Evolutionary conservation across 2,797 vertebrate species (phyloP), one percentile per base, ranked within the genome.

Genomic region (Tauraco hartlaubi): DNA sequence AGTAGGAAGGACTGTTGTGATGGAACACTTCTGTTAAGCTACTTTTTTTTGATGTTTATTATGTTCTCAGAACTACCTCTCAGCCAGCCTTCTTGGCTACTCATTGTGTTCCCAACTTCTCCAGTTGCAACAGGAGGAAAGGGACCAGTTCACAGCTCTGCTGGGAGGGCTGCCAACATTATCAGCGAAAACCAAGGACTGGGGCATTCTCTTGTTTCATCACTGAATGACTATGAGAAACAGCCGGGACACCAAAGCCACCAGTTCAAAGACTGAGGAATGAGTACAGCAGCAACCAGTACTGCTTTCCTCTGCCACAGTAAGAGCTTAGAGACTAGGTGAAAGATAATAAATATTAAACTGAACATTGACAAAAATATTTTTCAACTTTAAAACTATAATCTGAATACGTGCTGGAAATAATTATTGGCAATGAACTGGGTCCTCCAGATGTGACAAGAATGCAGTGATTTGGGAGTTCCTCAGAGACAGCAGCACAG

Each of bases 381-480:
- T 84, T 90, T 86, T 86, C 35, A 75, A 43, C 33, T 69, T 41
- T 63, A 94, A 88, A 94, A 66, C 9, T 55, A 67, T 48, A 52
- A 94, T 90, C 55, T 79, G 59, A 88, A 46, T 90, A 87, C 63
- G 74, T 13, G 11, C 52, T 95, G 76, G 80, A 96, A 96, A 81
- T 69, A 96, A 90, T 88, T 93, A 85, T 5, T 94, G 90, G 94
- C 95, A 94, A 56, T 35, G 71, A 87, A 69, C 71, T 76, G 25
- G 59, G 63, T 76, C 41, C 28, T 94, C 92, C 95, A 95, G 93
- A 97, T 96, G 95, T 79, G 94, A 94, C 63, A 95, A 92, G 76
- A 96, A 96, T 67, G 92, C 93, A 93, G 77, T 59, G 90, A 88
- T 92, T 33, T 76, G 71, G 66, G 80, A 93, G 55, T 67, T 56